A percentile compares a stretch with the other conserved stretches of the same genome.
Evolutionary conservation across 1,140 invertebrate genomes (phyloP).

Genomic region (Drosophila micromelanica): DNA sequence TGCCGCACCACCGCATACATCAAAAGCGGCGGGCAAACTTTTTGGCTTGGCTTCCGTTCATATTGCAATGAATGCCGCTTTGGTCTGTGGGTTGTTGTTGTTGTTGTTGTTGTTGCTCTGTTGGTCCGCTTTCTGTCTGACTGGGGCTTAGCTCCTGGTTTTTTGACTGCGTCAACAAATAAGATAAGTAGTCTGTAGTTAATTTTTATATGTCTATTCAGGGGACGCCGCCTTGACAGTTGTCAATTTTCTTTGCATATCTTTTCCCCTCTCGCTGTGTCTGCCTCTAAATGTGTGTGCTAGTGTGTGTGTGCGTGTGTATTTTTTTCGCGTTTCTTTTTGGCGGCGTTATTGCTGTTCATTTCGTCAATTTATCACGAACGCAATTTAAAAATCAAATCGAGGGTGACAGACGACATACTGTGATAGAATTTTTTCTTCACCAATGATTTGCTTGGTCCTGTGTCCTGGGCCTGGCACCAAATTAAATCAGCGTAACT

Average conservation of each 20-base stretch:
- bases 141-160: constrained; percentile 16
- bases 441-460: constrained; percentile 37
- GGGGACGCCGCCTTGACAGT: constrained; percentile 64
- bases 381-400: constrained; percentile 83
- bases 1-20: constrained; percentile 39
- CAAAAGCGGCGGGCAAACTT: constrained; percentile 68
- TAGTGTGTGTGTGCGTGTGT: constrained; percentile 10
- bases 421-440: constrained; percentile 76
- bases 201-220: constrained; percentile 82
- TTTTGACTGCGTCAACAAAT: constrained; percentile 68
- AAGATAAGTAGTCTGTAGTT: constrained; percentile 82
- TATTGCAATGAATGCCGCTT: constrained; percentile 30
- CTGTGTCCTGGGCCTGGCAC: constrained; percentile 8
- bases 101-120: too few relatives aligned
- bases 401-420: constrained; percentile 83
- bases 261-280: constrained; percentile 34
- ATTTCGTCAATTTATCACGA: constrained; percentile 84
- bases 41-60: constrained; percentile 47
- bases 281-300: constrained; percentile 18
- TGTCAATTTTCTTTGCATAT: constrained; percentile 68
- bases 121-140: constrained; percentile 5
- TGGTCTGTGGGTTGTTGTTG: background rate
- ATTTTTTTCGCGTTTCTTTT: constrained; percentile 27
- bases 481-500: constrained; percentile 84
- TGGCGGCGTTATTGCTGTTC: constrained; percentile 75